Evolutionary conservation across 2,888 invertebrate species (phyloP), one percentile per base, ranked within the genome.

Genomic region (Drosophila atroscutellata): DNA sequence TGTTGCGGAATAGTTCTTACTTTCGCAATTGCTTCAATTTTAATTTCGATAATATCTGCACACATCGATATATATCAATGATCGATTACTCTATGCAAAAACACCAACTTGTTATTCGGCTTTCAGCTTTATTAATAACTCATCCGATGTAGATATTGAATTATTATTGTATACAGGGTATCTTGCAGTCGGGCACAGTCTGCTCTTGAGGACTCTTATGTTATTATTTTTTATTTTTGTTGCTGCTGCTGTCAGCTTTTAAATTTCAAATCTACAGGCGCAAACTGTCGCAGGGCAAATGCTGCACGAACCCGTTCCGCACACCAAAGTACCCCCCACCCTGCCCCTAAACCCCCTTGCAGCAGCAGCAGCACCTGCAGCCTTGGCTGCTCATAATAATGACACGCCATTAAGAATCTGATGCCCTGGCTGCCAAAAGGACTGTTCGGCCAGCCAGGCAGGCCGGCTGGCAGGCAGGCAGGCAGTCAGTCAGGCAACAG

Each of bases 341-440:
- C 24, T 2, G 13, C 5, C 3, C 2, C 45, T 28, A 26, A 39
- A 3, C 28, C 26, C 63, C 36, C 11, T 56, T 15, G 34, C 34
- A 59, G 52, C 47, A 51, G 59, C 75, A 50, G 60, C 67, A 67
- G 61, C 75, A 66, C 61, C 74, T 60, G 75, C 73, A 70, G 72
- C 72, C 56, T 69, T 54, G 49, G 28, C 60, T 69, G 81, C 83
- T 86, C 89, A 85, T 89, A 89, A 85, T 89, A 89, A 85, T 85
- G 85, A 85, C 85, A 85, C 89, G 76, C 90, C 88, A 87, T 89
- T 87, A 86, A 85, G 89, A 76, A 86, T 77, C 80, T 78, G 86
- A 75, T 77, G 77, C 78, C 69, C 69, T 69, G 66, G 70, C 47
- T 63, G 58, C 37, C 49, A 32, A 28, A 56, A 42, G 39, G 61